A percentile compares a stretch with the other conserved stretches of the same genome.
Conservation (phyloP, 2,888 invertebrate species). For the Melinaea menophilus region DNA sequence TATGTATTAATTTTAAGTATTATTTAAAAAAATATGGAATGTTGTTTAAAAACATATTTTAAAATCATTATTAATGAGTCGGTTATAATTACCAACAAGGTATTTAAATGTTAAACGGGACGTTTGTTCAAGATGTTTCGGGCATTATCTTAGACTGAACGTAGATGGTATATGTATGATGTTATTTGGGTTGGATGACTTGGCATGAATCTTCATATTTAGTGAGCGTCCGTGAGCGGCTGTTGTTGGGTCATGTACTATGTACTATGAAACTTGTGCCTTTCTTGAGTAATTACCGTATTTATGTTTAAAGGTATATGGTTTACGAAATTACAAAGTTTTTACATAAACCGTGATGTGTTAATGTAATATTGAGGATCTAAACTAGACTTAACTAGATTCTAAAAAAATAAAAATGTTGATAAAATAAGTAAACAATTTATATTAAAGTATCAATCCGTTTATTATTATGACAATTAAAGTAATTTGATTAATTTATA, state of each 20-base stretch:
- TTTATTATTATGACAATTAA: too few species aligned
- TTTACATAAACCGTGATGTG: conserved; percentile 4
- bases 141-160: conserved; percentile 11
- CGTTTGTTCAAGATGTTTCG: not conserved
- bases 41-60: too few species aligned
- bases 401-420: too few species aligned
- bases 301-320: conserved; percentile 63
- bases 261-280: conserved; percentile 64
- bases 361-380: too few species aligned
- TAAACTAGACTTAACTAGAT: too few species aligned
- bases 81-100: not conserved
- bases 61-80: not conserved
- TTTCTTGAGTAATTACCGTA: conserved; percentile 70
- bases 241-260: conserved; percentile 50
- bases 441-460: too few species aligned
- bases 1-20: conserved; percentile 9
- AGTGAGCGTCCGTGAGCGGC: conserved; percentile 51
- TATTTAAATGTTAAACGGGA: not conserved
- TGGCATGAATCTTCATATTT: conserved; percentile 70
- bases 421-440: too few species aligned
- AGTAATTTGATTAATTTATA: too few species aligned
- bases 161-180: conserved; percentile 53
- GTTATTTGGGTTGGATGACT: conserved; percentile 66
- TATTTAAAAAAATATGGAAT: conserved; percentile 2
- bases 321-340: conserved; percentile 35